These are phyloP conservation scores for Pycnonotus jocosus DNA, from an alignment of 2,113 vertebrate species.

Conservation along the genomic window DNA sequence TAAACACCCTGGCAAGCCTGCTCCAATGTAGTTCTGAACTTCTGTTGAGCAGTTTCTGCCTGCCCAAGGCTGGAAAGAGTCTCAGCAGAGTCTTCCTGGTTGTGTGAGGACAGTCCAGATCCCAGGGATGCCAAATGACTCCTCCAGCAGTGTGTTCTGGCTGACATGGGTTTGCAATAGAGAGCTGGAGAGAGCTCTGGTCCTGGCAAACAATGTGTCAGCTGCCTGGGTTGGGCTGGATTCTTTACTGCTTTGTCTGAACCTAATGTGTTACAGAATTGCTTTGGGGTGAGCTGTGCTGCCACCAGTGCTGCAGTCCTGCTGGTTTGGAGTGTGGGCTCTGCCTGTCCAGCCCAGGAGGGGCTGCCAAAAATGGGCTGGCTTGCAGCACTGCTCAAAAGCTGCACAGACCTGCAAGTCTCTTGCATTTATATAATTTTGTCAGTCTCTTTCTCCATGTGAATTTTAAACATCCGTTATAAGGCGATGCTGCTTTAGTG, in stretches of 20 bases:
- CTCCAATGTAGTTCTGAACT: not conserved
- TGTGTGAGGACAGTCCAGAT: not conserved
- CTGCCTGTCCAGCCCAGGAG: conserved; percentile 24
- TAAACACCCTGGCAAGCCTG: not conserved
- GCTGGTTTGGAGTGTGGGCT: conserved; percentile 5
- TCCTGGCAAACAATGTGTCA: conserved; percentile 40
- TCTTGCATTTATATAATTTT: conserved; percentile 51
- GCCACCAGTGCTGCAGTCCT: not conserved
- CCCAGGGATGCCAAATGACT: not conserved
- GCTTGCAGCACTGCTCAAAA: conserved; percentile 2
- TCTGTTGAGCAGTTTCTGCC: not conserved
- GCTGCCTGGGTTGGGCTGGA: not conserved
- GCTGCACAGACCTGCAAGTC: conserved; percentile 34
- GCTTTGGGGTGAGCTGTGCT: not conserved
- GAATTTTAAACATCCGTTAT: conserved; percentile 61
- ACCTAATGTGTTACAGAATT: not conserved
- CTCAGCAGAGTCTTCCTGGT: not conserved
- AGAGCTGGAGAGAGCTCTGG: conserved; percentile 33
- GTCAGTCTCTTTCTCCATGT: conserved; percentile 44
- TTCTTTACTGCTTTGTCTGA: conserved; percentile 39
- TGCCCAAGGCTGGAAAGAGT: not conserved
- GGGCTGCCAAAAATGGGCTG: conserved; percentile 27
- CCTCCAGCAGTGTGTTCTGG: not conserved
- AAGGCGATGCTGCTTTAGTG: conserved; percentile 62
- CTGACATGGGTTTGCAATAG: conserved; percentile 1